A percentile compares a stretch with the other conserved stretches of the same genome.
Conservation (phyloP, 2,888 invertebrate species). For the Pseudococcus longispinus region DNA sequence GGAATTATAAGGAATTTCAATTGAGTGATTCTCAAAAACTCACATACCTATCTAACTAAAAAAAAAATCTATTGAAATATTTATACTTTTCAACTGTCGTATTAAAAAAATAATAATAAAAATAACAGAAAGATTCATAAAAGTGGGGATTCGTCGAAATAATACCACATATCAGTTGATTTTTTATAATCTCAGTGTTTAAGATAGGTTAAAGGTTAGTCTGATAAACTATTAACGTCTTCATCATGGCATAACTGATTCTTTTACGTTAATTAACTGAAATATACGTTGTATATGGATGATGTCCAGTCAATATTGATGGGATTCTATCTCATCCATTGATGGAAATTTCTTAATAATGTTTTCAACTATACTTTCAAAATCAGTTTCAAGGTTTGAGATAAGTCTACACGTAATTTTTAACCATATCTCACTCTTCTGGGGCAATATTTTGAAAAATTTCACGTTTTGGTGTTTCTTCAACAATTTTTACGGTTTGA, state of each 20-base stretch:
- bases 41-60: background rate
- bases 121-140: background rate
- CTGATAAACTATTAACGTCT: background rate
- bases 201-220: slow-evolving; percentile 7
- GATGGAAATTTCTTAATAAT: background rate
- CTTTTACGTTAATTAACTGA: background rate
- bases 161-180: background rate
- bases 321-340: background rate
- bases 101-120: background rate
- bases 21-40: background rate
- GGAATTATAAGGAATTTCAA: too few species aligned
- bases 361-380: background rate
- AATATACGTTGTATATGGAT: background rate
- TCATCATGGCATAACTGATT: background rate
- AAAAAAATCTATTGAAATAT: background rate
- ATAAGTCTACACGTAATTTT: too few species aligned
- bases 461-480: too few species aligned
- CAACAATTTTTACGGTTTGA: too few species aligned
- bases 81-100: background rate
- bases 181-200: slow-evolving; percentile 4
- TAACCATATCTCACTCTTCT: too few species aligned
- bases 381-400: background rate
- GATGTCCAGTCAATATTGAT: background rate
- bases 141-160: slow-evolving; percentile 7
- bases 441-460: too few species aligned